These are phyloP conservation scores for Antheraea pernyi DNA, from an alignment of 1,140 invertebrate species.

Conservation along the genomic window DNA sequence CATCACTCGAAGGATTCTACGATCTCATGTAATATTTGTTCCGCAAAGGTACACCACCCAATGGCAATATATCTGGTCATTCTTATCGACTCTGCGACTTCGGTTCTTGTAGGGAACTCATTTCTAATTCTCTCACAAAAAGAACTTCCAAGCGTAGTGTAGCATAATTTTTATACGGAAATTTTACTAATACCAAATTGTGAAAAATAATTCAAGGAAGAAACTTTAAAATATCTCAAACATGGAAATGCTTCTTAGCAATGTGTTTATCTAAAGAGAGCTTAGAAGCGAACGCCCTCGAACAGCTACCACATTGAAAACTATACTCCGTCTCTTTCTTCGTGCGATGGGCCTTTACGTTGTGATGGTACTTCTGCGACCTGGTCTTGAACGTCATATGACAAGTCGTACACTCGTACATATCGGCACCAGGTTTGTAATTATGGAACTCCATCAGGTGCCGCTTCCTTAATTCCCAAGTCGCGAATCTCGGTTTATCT, in stretches of 20 bases:
- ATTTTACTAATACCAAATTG: too few species aligned
- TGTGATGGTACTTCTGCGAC: constrained; percentile 70
- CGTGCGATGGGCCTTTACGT: constrained; percentile 61
- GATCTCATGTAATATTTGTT: too few species aligned
- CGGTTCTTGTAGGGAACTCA: too few species aligned
- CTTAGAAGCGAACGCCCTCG: constrained; percentile 61
- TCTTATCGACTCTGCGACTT: too few species aligned
- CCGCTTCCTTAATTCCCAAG: constrained; percentile 60
- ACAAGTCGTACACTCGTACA: constrained; percentile 75
- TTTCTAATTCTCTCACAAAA: too few species aligned
- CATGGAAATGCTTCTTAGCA: constrained; percentile 65
- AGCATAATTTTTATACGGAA: too few species aligned
- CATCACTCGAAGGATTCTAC: too few species aligned
- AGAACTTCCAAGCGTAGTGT: too few species aligned
- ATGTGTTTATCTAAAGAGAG: constrained; percentile 65
- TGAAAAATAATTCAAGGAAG: too few species aligned
- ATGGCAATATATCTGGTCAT: too few species aligned
- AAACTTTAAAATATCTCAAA: constrained; percentile 23
- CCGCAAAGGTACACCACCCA: too few species aligned
- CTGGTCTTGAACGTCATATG: constrained; percentile 77
- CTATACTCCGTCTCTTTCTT: constrained; percentile 64
- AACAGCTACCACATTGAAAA: constrained; percentile 56
- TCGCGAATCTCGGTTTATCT: constrained; percentile 63
- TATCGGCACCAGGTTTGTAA: constrained; percentile 62
- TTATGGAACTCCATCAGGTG: constrained; percentile 71